A percentile compares a stretch with the other conserved stretches of the same genome.
These are phyloP conservation scores for Sebastes minor DNA, from an alignment of 2,797 vertebrate species.

Conservation along the genomic window DNA sequence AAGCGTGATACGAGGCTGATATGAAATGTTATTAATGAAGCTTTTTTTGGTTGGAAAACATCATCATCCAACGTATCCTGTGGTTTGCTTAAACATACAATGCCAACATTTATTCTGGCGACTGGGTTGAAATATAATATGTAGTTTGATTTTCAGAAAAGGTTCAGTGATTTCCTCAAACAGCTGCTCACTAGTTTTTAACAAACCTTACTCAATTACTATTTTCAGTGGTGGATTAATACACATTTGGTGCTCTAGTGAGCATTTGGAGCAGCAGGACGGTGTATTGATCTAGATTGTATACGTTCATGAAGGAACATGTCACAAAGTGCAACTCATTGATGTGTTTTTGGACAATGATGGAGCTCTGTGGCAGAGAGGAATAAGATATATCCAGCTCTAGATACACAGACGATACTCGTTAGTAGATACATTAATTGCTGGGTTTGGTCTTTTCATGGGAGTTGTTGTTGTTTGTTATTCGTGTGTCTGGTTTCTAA, in stretches of 20 bases:
- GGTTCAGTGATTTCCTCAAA: rapidly evolving
- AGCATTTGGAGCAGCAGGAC: neutral
- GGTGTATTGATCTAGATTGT: too few species aligned
- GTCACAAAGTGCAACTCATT: too few species aligned
- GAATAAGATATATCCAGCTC: neutral
- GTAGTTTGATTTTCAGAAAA: neutral
- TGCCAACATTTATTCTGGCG: too few species aligned
- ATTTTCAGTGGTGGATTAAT: neutral
- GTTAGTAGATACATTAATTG: neutral
- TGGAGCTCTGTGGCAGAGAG: neutral
- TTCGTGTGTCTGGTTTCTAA: neutral
- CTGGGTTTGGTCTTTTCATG: neutral
- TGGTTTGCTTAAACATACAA: too few species aligned
- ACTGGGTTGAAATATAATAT: neutral
- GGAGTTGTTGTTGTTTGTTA: neutral
- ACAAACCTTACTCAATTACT: too few species aligned
- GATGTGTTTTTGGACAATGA: neutral
- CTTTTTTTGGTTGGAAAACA: too few species aligned
- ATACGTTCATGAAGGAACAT: too few species aligned
- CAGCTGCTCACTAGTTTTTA: too few species aligned
- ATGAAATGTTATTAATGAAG: neutral
- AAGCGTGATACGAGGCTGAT: too few species aligned
- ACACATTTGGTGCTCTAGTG: neutral
- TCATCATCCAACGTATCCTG: neutral
- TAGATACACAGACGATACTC: neutral